phyloP scores from a whole-genome alignment of 2,888 invertebrate genomes.

The Dorcus parallelipipedus region DNA sequence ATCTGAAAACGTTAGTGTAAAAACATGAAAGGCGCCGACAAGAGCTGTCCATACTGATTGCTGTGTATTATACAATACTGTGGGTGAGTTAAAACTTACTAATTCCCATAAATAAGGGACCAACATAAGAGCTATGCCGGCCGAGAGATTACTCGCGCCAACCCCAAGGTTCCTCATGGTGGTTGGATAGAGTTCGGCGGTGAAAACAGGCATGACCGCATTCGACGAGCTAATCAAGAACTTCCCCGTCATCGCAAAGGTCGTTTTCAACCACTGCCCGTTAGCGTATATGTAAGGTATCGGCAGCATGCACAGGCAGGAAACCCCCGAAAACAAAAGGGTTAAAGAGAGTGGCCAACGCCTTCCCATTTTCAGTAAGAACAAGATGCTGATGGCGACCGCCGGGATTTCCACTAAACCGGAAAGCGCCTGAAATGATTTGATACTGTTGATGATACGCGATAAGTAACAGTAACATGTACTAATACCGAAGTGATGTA shows the following conservation, averaged over 20 bases:
- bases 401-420: conserved; percentile 78
- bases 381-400: conserved; percentile 70
- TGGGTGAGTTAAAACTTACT: conserved; percentile 52
- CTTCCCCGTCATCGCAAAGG: conserved; percentile 76
- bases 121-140: conserved; percentile 70
- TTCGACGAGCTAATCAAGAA: conserved; percentile 76
- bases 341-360: conserved; percentile 69
- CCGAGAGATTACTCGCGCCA: conserved; percentile 71
- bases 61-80: too few species aligned
- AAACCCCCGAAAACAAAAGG: conserved; percentile 65
- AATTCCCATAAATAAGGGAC: conserved; percentile 76
- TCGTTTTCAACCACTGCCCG: conserved; percentile 66
- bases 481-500: conserved; percentile 67
- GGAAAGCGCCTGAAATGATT: conserved; percentile 53
- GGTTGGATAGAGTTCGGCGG: conserved; percentile 78
- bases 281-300: conserved; percentile 53
- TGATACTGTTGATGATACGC: neutral
- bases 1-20: too few species aligned
- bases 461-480: neutral
- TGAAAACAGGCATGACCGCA: conserved; percentile 74
- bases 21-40: too few species aligned
- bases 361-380: conserved; percentile 71
- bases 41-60: too few species aligned
- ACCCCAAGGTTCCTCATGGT: conserved; percentile 75
- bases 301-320: conserved; percentile 59